Conservation (phyloP, 1,140 invertebrate genomes). For the Zaprionus camerounensis region DNA sequence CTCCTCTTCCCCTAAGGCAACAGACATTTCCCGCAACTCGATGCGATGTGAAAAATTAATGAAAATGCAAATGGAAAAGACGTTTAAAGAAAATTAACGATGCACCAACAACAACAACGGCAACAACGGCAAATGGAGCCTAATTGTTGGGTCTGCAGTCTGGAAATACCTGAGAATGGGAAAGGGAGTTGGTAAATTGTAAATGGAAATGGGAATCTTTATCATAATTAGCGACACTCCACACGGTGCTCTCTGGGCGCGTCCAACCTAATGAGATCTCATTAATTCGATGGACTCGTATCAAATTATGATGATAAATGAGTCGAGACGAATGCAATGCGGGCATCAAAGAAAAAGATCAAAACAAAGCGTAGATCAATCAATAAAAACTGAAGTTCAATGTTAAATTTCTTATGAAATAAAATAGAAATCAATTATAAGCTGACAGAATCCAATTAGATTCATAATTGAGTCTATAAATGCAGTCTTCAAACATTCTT, state of each 20-base stretch:
- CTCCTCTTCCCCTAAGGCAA: neutral
- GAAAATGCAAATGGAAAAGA: conserved; percentile 63
- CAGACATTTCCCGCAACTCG: conserved; percentile 13
- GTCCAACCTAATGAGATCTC: conserved; percentile 55
- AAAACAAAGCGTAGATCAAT: conserved; percentile 5
- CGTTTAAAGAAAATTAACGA: conserved; percentile 51
- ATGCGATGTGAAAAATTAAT: conserved; percentile 52
- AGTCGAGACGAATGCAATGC: conserved; percentile 22
- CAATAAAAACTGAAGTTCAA: conserved; percentile 34
- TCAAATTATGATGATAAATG: conserved; percentile 52
- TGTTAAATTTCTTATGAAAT: conserved; percentile 17
- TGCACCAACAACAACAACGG: conserved; percentile 12
- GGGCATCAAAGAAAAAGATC: conserved; percentile 13
- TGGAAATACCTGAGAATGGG: neutral
- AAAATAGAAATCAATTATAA: too few species aligned
- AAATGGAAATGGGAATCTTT: neutral
- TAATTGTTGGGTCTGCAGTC: conserved; percentile 61
- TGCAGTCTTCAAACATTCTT: neutral
- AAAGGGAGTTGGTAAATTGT: conserved; percentile 1
- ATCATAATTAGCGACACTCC: conserved; percentile 41
- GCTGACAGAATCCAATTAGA: too few species aligned
- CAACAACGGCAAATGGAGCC: conserved; percentile 30
- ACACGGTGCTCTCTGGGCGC: conserved; percentile 23
- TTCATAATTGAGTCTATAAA: neutral
- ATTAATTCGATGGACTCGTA: conserved; percentile 62